Conservation (phyloP, 2,113 vertebrate genomes). For the Etheostoma cragini region DNA sequence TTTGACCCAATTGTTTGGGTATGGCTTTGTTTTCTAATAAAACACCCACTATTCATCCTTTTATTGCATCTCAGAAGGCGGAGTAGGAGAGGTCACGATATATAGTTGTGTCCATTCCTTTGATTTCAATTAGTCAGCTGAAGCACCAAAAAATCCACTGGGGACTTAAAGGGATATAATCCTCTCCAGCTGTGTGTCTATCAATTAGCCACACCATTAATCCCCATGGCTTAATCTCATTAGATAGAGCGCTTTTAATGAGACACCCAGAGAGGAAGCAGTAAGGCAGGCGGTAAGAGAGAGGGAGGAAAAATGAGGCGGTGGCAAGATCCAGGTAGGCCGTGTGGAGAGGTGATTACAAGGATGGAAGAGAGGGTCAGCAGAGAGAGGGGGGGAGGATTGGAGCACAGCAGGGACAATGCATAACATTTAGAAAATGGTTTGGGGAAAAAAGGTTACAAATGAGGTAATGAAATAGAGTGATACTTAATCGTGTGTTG, state of each 20-base stretch:
- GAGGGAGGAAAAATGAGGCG: slow-evolving; percentile 67
- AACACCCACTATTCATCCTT: slow-evolving; percentile 15
- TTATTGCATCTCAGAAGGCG: slow-evolving; percentile 37
- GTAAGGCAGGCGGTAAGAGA: slow-evolving; percentile 45
- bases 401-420: slow-evolving; percentile 45
- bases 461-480: slow-evolving; percentile 24
- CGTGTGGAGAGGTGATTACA: slow-evolving; percentile 70
- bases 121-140: slow-evolving; percentile 82
- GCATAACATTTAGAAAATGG: slow-evolving; percentile 60
- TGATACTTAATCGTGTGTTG: slow-evolving; percentile 7
- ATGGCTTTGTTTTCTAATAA: slow-evolving; percentile 45
- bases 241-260: slow-evolving; percentile 83
- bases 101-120: slow-evolving; percentile 76
- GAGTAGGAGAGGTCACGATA: slow-evolving; percentile 58
- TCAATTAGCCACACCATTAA: slow-evolving; percentile 87
- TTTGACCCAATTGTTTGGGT: slow-evolving; percentile 53
- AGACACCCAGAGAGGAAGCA: slow-evolving; percentile 77
- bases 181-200: slow-evolving; percentile 82
- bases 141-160: slow-evolving; percentile 73
- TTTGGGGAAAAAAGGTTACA: slow-evolving; percentile 42
- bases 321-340: slow-evolving; percentile 66
- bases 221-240: slow-evolving; percentile 85
- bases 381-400: not conserved
- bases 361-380: slow-evolving; percentile 64
- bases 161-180: slow-evolving; percentile 82